Evolutionary conservation across 2,113 vertebrate genomes (phyloP).

Genomic region (Trematomus loennbergii): DNA sequence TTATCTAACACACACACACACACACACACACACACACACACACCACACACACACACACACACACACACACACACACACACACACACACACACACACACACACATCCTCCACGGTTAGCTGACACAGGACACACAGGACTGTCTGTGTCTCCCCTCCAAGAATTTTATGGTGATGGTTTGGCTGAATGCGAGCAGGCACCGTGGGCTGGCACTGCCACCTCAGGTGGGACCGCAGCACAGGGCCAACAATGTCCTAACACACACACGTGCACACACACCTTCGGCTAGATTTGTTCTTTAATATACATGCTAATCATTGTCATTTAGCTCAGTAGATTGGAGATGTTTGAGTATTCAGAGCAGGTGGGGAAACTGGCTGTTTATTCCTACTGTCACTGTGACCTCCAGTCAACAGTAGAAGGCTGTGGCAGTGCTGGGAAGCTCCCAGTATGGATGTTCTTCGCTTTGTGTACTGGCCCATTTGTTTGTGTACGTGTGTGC

Average conservation of each 20-base stretch:
- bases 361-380: slow-evolving; percentile 56
- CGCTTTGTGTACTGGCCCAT: slow-evolving; percentile 12
- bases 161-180: slow-evolving; percentile 79
- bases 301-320: slow-evolving; percentile 60
- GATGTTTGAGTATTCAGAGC: slow-evolving; percentile 40
- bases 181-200: slow-evolving; percentile 65
- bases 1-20: slow-evolving; percentile 56
- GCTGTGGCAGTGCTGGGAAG: slow-evolving; percentile 49
- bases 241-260: slow-evolving; percentile 51
- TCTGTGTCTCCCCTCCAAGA: slow-evolving; percentile 75
- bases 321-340: slow-evolving; percentile 43
- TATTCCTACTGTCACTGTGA: slow-evolving; percentile 35
- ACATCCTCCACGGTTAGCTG: slow-evolving; percentile 53
- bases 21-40: slow-evolving; percentile 52
- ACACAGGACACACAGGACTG: slow-evolving; percentile 73
- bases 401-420: slow-evolving; percentile 31
- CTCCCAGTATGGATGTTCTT: slow-evolving; percentile 51
- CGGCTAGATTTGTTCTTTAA: slow-evolving; percentile 50
- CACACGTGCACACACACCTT: not conserved
- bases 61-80: slow-evolving; percentile 61
- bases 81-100: slow-evolving; percentile 54
- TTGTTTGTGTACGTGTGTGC: slow-evolving; percentile 28
- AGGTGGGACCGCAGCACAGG: slow-evolving; percentile 65
- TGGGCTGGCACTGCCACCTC: slow-evolving; percentile 62
- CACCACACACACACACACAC: slow-evolving; percentile 58